phyloP scores from a whole-genome alignment of 1,140 invertebrate genomes.

The Kradibia gibbosae region DNA sequence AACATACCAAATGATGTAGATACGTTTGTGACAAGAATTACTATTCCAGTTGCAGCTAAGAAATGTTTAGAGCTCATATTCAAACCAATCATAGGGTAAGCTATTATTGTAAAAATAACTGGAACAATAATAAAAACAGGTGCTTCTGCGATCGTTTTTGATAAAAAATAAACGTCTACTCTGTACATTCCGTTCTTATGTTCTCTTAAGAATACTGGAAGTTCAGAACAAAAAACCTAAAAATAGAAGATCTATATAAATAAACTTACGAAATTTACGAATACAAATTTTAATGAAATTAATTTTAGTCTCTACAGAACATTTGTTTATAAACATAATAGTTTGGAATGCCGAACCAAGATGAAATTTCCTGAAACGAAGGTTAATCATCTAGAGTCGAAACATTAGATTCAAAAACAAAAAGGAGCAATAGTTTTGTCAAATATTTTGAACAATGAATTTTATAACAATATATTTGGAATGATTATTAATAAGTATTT shows the following conservation, averaged over 20 bases:
- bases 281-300: neutral
- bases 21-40: constrained; percentile 90
- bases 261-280: too few relatives aligned
- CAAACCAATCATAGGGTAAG: constrained; percentile 91
- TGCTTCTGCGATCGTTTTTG: constrained; percentile 91
- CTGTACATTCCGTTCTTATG: constrained; percentile 94
- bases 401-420: too few relatives aligned
- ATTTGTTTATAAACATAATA: too few relatives aligned
- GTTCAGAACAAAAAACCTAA: constrained; percentile 92
- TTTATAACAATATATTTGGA: too few relatives aligned
- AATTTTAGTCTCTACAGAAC: too few relatives aligned
- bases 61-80: constrained; percentile 82
- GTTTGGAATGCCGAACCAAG: too few relatives aligned
- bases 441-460: too few relatives aligned
- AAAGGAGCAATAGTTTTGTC: too few relatives aligned
- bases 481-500: too few relatives aligned
- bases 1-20: constrained; percentile 89
- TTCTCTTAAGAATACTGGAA: constrained; percentile 93
- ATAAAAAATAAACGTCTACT: constrained; percentile 93
- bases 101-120: constrained; percentile 86
- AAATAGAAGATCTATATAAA: constrained; percentile 53
- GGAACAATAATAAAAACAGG: constrained; percentile 88
- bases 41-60: constrained; percentile 81
- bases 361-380: too few relatives aligned
- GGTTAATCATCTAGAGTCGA: too few relatives aligned